Percentiles rank a stretch among this genome's conserved stretches.
phyloP scores from a whole-genome alignment of 2,888 invertebrate species.

The Resseliella maxima region DNA sequence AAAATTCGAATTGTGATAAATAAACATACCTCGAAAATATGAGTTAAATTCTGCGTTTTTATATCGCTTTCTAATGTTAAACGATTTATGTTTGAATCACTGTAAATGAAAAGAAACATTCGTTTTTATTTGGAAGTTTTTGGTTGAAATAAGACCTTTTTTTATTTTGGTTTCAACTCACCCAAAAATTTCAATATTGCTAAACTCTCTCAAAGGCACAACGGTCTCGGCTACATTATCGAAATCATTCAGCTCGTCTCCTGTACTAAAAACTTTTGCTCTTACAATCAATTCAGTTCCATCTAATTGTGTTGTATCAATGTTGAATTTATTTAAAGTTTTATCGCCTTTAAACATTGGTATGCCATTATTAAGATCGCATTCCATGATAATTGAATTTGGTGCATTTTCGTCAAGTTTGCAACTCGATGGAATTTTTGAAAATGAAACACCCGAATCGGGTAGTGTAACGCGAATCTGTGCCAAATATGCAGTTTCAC shows the following conservation, averaged over 20 bases:
- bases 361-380: constrained; percentile 64
- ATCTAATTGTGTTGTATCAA: constrained; percentile 65
- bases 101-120: constrained; percentile 58
- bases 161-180: constrained; percentile 60
- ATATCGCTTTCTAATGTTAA: constrained; percentile 65
- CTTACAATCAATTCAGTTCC: constrained; percentile 63
- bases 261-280: constrained; percentile 66
- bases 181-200: constrained; percentile 67
- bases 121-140: neutral
- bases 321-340: constrained; percentile 59
- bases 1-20: neutral
- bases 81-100: constrained; percentile 63
- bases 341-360: constrained; percentile 63
- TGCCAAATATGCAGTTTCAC: constrained; percentile 69
- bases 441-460: constrained; percentile 63
- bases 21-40: constrained; percentile 64
- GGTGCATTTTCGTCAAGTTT: constrained; percentile 59
- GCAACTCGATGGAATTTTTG: constrained; percentile 65
- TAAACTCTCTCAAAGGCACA: constrained; percentile 64
- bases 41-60: constrained; percentile 63
- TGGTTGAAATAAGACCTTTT: too few species aligned
- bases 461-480: constrained; percentile 68
- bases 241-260: constrained; percentile 63
- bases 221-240: constrained; percentile 63
- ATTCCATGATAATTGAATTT: constrained; percentile 58